These are phyloP conservation scores for Myotis planiceps DNA, from an alignment of 2,797 vertebrate species.

Conservation along the genomic window DNA sequence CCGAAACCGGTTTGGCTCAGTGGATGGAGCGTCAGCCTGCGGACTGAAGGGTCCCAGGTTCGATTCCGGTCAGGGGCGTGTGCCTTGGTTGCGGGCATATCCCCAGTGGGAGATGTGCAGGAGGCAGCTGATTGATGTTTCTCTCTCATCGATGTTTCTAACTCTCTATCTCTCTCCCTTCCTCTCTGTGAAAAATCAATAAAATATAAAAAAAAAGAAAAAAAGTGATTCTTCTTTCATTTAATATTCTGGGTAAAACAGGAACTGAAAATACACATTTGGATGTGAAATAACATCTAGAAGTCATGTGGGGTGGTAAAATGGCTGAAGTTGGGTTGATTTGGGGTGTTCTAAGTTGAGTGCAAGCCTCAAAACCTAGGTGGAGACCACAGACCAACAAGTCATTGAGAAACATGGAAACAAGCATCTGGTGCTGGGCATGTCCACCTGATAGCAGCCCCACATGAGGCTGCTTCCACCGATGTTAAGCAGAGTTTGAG, in stretches of 20 bases:
- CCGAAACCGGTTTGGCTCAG: too few relatives aligned
- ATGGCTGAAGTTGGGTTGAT: neutral
- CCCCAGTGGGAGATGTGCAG: too few relatives aligned
- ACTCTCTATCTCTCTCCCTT: too few relatives aligned
- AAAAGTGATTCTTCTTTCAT: neutral
- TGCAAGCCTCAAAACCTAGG: neutral
- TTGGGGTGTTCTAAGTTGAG: neutral
- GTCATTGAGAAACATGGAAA: neutral
- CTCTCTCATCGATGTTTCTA: too few relatives aligned
- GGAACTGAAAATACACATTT: neutral
- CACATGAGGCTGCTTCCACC: neutral
- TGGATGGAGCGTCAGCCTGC: too few relatives aligned
- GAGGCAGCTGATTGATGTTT: too few relatives aligned
- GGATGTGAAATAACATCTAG: neutral
- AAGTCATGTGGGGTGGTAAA: neutral
- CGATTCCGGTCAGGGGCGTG: too few relatives aligned
- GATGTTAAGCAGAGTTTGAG: neutral
- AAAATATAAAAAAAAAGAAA: too few relatives aligned
- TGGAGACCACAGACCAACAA: neutral
- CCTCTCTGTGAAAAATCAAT: too few relatives aligned
- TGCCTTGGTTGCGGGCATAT: too few relatives aligned
- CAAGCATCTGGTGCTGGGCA: rapidly evolving
- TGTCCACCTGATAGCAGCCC: too few relatives aligned
- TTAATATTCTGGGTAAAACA: neutral
- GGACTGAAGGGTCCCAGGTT: too few relatives aligned